A percentile compares a stretch with the other conserved stretches of the same genome.
These are phyloP conservation scores for Acipenser ruthenus DNA, from an alignment of 2,797 vertebrate species.

Conservation along the genomic window DNA sequence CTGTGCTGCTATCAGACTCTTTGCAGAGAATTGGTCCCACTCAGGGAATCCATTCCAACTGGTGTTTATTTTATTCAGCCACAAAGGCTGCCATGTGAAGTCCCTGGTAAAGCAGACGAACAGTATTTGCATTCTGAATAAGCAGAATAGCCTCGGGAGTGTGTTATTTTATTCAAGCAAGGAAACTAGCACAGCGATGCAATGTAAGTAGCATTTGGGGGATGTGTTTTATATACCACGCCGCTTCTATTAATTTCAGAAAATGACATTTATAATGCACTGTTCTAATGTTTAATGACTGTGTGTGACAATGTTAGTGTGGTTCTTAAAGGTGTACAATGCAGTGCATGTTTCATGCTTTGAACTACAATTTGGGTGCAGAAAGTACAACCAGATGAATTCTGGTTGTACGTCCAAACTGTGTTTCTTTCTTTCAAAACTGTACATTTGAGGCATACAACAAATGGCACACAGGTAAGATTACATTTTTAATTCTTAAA, in stretches of 20 bases:
- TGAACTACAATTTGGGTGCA: conserved; percentile 16
- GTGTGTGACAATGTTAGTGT: conserved; percentile 9
- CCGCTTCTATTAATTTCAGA: not conserved
- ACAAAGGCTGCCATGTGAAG: conserved; percentile 9
- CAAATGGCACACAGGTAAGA: not conserved
- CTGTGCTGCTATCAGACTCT: not conserved
- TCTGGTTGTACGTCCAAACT: not conserved
- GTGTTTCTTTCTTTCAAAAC: not conserved
- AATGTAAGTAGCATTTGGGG: not conserved
- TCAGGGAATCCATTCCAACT: conserved; percentile 10
- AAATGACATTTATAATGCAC: not conserved
- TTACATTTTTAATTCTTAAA: not conserved
- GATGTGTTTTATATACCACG: not conserved
- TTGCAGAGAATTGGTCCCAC: conserved; percentile 5
- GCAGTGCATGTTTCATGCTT: not conserved
- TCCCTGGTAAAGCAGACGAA: conserved; percentile 19
- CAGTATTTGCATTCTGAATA: conserved; percentile 7
- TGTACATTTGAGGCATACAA: not conserved
- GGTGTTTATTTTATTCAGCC: conserved; percentile 10
- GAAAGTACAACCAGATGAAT: conserved; percentile 2
- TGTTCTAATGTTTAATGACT: no score
- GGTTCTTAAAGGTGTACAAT: no score
- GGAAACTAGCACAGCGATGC: not conserved
- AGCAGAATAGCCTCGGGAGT: not conserved
- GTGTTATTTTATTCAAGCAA: not conserved